Percentiles rank a stretch among this genome's conserved stretches.
Evolutionary conservation across 2,888 invertebrate genomes (phyloP).

Genomic region (Suillia variegata): DNA sequence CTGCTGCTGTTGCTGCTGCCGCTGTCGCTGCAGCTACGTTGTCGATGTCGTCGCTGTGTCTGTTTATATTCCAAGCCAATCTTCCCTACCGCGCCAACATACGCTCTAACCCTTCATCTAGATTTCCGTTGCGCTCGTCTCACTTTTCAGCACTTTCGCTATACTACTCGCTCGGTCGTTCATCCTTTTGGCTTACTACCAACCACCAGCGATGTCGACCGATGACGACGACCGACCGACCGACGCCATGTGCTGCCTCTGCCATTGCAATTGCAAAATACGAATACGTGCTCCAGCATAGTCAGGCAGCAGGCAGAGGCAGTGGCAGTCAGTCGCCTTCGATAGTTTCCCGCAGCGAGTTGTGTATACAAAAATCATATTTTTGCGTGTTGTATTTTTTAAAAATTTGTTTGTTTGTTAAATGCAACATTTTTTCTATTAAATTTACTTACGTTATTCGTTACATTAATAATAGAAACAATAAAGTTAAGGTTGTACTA

Average conservation of each 20-base stretch:
- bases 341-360: conserved; percentile 35
- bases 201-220: too few species aligned
- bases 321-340: conserved; percentile 43
- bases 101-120: too few species aligned
- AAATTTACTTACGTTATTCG: neutral
- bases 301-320: too few species aligned
- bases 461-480: neutral
- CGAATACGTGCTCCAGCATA: conserved; percentile 35
- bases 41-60: conserved; percentile 31
- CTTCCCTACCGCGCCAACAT: too few species aligned
- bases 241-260: conserved; percentile 18
- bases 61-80: conserved; percentile 26
- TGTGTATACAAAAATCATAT: too few species aligned
- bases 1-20: neutral
- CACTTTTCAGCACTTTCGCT: neutral
- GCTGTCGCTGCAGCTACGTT: neutral
- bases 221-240: neutral
- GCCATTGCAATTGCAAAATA: conserved; percentile 13
- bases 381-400: conserved; percentile 6
- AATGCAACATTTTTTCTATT: neutral
- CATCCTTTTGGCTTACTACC: conserved; percentile 12
- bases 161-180: conserved; percentile 22
- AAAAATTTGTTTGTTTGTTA: neutral
- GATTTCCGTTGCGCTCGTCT: neutral
- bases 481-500: neutral